Evolutionary conservation across 2,797 vertebrate species (phyloP).

Genomic region (Myotis findleyi): DNA sequence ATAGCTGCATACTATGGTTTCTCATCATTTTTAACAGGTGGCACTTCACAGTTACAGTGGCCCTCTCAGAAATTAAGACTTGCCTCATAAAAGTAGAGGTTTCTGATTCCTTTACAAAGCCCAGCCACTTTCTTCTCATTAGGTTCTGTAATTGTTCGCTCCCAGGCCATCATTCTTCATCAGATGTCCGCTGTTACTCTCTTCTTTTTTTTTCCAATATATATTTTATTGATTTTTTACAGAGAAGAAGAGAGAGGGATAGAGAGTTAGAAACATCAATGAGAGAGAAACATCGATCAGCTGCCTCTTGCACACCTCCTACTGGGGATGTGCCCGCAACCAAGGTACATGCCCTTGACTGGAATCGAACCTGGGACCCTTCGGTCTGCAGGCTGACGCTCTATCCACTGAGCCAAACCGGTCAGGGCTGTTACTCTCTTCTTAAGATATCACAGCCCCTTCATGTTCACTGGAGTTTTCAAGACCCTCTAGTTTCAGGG

Average conservation of each 20-base stretch:
- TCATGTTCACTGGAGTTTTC: slow-evolving; percentile 18
- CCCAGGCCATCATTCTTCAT: not conserved
- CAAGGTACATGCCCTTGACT: too few relatives aligned
- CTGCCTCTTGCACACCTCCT: too few relatives aligned
- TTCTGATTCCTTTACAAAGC: not conserved
- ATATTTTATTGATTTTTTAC: too few relatives aligned
- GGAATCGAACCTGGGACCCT: too few relatives aligned
- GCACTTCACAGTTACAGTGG: not conserved
- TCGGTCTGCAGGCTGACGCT: too few relatives aligned
- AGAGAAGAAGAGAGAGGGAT: too few relatives aligned
- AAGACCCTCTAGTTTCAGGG: not conserved
- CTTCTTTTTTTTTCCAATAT: not conserved
- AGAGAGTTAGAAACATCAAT: too few relatives aligned
- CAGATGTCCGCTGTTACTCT: not conserved
- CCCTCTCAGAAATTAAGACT: not conserved
- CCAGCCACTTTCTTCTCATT: not conserved
- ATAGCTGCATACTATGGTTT: rapidly evolving
- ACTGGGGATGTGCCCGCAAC: too few relatives aligned
- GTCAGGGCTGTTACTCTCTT: not conserved
- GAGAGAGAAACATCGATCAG: too few relatives aligned
- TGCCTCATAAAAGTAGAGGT: not conserved
- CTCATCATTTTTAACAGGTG: not conserved
- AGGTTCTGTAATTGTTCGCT: not conserved
- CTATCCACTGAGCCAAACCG: too few relatives aligned
- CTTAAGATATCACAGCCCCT: slow-evolving; percentile 18